Base-by-base conservation (phyloP, 30 jellyfish, hydroid and myxozoan species). In the Turritopsis dohrnii region DNA sequence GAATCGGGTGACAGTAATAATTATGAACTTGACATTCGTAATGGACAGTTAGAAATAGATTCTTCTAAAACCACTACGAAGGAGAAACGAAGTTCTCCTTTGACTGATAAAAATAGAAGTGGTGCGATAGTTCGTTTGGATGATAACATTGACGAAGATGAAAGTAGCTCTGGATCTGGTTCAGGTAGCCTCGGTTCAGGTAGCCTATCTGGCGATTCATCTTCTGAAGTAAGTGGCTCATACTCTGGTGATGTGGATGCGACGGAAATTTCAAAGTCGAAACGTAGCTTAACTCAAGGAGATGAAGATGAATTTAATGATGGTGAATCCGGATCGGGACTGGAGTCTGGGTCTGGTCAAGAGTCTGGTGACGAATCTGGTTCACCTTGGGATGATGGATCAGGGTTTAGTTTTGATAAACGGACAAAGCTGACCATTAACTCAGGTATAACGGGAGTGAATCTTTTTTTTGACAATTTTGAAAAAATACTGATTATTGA, bases 311-410 rank as follows among this genome's bases (percentile, higher is more conserved):
- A 69, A 69, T 69, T 9, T 27, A 69, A 74, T 26, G 89, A 54
- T 8, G 65, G 24, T n/a, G 86, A 60, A 26, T 79, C 85, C 85
- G 77, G 30, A 52, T 82, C 86, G 8, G 89, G 84, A 66, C 27
- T 81, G 1, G 91, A 69, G 8, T 82, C 89, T 27, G 89, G 86
- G 1, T 82, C 89, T 4, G 86, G 75, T 9, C 19, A 28, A 0
- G 86, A 21, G 21, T 82, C 89, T 7, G 72, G 89, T 21, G 80
- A 22, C 21, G 89, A 28, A 23, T 21, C 41, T 21, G 86, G 25
- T n/a, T 4, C 71, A 65, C 22, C 71, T n/a, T 82, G 77, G 31
- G 89, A 71, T 52, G 53, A 23, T 23, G 89, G 71, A 24, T 82
- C 89, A 18, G 89, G 89, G 8, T 21, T 29, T 26, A 80, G 54